A percentile compares a stretch with the other conserved stretches of the same genome.
These are phyloP conservation scores for Sebastes nivosus DNA, from an alignment of 2,797 vertebrate species.

Conservation along the genomic window DNA sequence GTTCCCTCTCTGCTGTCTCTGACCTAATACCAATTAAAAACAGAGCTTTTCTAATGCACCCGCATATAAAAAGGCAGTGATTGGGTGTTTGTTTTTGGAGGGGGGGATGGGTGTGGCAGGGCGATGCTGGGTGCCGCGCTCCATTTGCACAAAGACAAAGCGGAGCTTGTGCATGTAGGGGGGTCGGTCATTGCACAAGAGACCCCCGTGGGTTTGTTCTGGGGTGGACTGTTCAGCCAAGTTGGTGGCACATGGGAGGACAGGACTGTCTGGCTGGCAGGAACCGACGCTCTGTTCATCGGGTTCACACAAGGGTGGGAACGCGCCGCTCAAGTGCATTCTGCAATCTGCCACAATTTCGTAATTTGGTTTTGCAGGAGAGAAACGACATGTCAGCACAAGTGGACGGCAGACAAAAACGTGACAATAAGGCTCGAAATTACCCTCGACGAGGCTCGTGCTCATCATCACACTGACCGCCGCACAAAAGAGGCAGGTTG, in stretches of 20 bases:
- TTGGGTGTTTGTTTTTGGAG: conserved; percentile 43
- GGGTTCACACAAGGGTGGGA: conserved; percentile 30
- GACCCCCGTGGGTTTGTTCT: conserved; percentile 42
- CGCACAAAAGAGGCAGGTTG: conserved; percentile 44
- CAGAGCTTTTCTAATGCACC: conserved; percentile 26
- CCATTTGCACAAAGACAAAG: conserved; percentile 47
- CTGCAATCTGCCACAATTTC: conserved; percentile 57
- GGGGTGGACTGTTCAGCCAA: conserved; percentile 52
- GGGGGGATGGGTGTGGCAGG: conserved; percentile 11
- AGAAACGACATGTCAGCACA: conserved; percentile 52
- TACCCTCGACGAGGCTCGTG: conserved; percentile 31
- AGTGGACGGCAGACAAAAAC: conserved; percentile 32
- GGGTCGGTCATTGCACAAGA: conserved; percentile 24
- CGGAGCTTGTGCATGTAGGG: conserved; percentile 27
- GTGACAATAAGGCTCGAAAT: conserved; percentile 49
- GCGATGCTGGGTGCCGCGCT: conserved; percentile 2
- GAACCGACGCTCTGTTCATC: conserved; percentile 18
- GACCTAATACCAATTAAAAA: conserved; percentile 76
- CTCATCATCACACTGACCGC: conserved; percentile 30
- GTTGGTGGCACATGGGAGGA: conserved; percentile 47
- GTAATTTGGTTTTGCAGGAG: conserved; percentile 28
- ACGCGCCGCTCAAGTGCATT: conserved; percentile 40
- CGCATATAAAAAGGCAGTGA: conserved; percentile 33
- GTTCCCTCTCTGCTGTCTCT: conserved; percentile 38
- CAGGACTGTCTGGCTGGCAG: conserved; percentile 48